These are phyloP conservation scores for Alexandromys fortis DNA, from an alignment of 2,113 vertebrate species.

Conservation along the genomic window DNA sequence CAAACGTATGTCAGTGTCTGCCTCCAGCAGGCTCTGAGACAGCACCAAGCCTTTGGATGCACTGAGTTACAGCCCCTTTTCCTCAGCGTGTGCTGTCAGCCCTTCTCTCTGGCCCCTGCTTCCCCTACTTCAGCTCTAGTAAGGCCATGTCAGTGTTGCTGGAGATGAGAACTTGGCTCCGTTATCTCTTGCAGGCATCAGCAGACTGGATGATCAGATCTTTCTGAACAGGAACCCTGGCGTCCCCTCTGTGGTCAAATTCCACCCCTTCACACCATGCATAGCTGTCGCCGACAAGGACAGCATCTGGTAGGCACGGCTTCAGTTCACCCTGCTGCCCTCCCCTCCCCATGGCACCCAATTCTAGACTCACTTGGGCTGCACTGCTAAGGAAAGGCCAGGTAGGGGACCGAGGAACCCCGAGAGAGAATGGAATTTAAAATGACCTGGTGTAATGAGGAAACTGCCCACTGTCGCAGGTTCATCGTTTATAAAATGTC, in stretches of 20 bases:
- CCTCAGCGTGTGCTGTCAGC: background rate
- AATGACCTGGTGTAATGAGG: too few species aligned
- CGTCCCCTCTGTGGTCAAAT: slow-evolving; percentile 96
- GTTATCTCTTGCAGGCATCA: slow-evolving; percentile 88
- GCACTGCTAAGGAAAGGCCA: background rate
- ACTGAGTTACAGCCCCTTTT: background rate
- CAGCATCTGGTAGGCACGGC: slow-evolving; percentile 93
- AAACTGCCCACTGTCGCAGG: accelerated
- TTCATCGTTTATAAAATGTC: background rate
- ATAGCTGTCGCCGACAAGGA: slow-evolving; percentile 98
- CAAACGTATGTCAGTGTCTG: accelerated
- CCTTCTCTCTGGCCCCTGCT: background rate
- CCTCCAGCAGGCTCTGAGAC: background rate
- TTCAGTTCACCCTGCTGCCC: background rate
- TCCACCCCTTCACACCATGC: slow-evolving; percentile 97
- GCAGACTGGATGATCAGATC: slow-evolving; percentile 97
- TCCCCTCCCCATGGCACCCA: background rate
- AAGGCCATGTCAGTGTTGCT: accelerated
- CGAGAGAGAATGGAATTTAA: background rate
- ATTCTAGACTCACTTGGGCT: background rate
- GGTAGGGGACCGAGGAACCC: background rate
- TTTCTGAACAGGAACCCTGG: slow-evolving; percentile 99
- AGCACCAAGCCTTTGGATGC: too few species aligned
- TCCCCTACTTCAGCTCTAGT: background rate
- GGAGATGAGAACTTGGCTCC: background rate